These are phyloP conservation scores for Lethrus apterus DNA, from an alignment of 1,140 invertebrate genomes.

Conservation along the genomic window DNA sequence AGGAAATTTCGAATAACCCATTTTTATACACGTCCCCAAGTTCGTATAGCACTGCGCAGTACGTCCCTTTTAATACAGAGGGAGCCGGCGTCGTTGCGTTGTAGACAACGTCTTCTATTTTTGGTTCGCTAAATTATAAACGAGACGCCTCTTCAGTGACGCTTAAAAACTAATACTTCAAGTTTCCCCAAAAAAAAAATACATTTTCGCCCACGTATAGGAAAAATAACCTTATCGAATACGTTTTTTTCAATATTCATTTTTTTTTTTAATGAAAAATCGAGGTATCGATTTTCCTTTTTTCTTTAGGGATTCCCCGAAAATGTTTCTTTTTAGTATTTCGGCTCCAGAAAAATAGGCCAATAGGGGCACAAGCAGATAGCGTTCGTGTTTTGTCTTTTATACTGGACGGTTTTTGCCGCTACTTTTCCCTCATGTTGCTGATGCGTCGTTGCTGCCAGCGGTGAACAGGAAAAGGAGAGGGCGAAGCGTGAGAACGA, in stretches of 20 bases:
- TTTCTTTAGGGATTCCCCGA: not conserved
- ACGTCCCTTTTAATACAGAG: conserved; percentile 16
- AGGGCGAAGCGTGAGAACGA: conserved; percentile 15
- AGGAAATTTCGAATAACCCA: too few species aligned
- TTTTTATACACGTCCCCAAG: not conserved
- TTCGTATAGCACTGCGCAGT: not conserved
- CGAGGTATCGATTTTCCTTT: too few species aligned
- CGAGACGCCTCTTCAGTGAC: conserved; percentile 11
- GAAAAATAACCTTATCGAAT: too few species aligned
- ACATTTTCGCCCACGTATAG: too few species aligned
- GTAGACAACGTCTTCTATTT: conserved; percentile 13
- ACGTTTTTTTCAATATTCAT: too few species aligned
- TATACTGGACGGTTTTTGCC: conserved; percentile 11
- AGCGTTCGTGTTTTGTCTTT: conserved; percentile 29
- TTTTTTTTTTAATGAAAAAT: too few species aligned
- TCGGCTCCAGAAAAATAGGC: conserved; percentile 26
- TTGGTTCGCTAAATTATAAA: conserved; percentile 10
- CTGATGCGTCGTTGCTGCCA: too few species aligned
- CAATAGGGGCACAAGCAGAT: too few species aligned
- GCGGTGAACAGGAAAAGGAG: conserved; percentile 18
- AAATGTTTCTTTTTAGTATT: conserved; percentile 26
- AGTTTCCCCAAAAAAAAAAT: too few species aligned
- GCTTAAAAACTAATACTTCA: conserved; percentile 2
- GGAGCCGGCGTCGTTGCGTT: conserved; percentile 11
- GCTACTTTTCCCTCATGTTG: conserved; percentile 12